phyloP scores from a whole-genome alignment of 2,113 vertebrate species.

The Nanorana parkeri region DNA sequence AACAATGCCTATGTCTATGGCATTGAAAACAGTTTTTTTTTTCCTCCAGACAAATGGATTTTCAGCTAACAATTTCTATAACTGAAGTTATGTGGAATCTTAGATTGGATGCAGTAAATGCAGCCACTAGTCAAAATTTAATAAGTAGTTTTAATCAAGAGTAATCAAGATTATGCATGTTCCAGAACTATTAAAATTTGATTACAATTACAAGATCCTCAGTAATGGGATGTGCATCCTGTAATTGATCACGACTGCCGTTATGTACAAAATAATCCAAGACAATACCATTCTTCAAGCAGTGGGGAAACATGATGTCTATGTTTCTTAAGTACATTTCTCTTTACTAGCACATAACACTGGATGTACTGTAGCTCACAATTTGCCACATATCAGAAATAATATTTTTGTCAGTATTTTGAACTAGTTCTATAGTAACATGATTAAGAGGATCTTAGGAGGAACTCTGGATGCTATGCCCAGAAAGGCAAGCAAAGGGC shows the following conservation, averaged over 20 bases:
- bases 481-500: too few species aligned
- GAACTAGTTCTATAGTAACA: too few species aligned
- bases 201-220: constrained; percentile 57
- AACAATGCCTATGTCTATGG: not conserved
- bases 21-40: not conserved
- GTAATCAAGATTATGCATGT: constrained; percentile 55
- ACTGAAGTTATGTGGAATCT: constrained; percentile 38
- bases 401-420: not conserved
- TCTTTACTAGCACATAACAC: not conserved
- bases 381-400: not conserved
- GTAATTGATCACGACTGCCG: constrained; percentile 51
- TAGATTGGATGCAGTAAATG: constrained; percentile 51
- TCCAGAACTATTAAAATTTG: constrained; percentile 56
- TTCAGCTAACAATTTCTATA: constrained; percentile 16
- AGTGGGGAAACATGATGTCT: not conserved
- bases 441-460: too few species aligned
- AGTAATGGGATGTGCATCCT: constrained; percentile 52
- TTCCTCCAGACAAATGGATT: constrained; percentile 21
- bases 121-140: constrained; percentile 55
- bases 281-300: constrained; percentile 27
- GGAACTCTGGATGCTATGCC: too few species aligned
- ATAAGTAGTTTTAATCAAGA: constrained; percentile 57
- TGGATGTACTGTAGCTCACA: not conserved
- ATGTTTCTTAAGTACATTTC: not conserved
- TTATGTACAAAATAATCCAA: constrained; percentile 47